A percentile compares a stretch with the other conserved stretches of the same genome.
Conservation (phyloP, 2,113 vertebrate species). For the Otus sunia region DNA sequence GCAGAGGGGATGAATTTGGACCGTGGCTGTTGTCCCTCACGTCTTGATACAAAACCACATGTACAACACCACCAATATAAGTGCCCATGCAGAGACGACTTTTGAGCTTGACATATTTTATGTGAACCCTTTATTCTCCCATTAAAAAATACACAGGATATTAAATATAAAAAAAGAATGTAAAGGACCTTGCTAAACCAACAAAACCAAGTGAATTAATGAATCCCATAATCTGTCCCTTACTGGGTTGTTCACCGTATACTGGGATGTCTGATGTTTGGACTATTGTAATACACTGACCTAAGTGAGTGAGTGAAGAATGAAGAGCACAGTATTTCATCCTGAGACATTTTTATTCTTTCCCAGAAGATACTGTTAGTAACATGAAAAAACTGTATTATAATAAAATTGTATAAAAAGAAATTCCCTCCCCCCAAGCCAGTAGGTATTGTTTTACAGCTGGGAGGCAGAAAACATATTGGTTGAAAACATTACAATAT, state of each 20-base stretch:
- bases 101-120: background rate
- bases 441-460: conserved; percentile 58
- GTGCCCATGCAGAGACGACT: background rate
- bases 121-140: background rate
- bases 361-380: conserved; percentile 28
- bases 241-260: background rate
- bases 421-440: background rate
- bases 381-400: background rate
- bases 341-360: background rate
- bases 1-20: background rate
- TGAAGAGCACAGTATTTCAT: background rate
- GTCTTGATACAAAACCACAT: background rate
- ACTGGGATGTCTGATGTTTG: background rate
- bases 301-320: background rate
- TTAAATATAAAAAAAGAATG: background rate
- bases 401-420: conserved; percentile 3
- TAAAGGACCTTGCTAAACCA: background rate
- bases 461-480: conserved; percentile 60
- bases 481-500: conserved; percentile 70
- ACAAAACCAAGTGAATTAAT: background rate
- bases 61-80: background rate
- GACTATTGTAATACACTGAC: background rate
- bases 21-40: background rate
- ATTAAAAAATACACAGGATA: background rate
- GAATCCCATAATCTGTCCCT: background rate